Evolutionary conservation across 2,888 invertebrate genomes (phyloP).

Genomic region (Acanthosepion esculentum): DNA sequence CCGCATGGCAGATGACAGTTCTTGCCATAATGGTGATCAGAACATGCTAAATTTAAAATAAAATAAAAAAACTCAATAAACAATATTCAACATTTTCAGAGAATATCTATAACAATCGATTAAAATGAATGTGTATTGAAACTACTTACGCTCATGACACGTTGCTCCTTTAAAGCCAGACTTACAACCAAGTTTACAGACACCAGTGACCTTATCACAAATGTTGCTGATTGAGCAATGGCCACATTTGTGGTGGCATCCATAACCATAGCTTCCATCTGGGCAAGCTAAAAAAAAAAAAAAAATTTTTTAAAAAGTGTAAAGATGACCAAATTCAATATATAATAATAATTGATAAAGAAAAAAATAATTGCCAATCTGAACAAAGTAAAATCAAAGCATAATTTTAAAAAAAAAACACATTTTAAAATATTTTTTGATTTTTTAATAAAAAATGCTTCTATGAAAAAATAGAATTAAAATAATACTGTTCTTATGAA

Average conservation of each 20-base stretch:
- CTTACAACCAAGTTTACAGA: constrained; percentile 53
- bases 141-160: background rate
- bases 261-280: background rate
- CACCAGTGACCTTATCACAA: constrained; percentile 60
- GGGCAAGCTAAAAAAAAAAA: constrained; percentile 1
- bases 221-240: constrained; percentile 51
- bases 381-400: too few species aligned
- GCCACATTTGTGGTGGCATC: background rate
- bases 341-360: too few species aligned
- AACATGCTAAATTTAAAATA: constrained; percentile 59
- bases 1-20: constrained; percentile 61
- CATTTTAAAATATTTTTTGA: too few species aligned
- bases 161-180: background rate
- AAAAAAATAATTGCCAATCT: too few species aligned
- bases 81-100: background rate
- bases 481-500: too few species aligned
- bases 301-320: background rate
- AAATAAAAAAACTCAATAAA: background rate
- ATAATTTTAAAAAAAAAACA: too few species aligned
- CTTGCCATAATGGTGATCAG: constrained; percentile 59
- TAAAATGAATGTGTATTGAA: background rate
- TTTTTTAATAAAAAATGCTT: too few species aligned
- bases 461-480: too few species aligned
- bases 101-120: background rate
- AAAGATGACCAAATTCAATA: too few species aligned